Percentiles rank a stretch among this genome's conserved stretches.
Conservation (phyloP, 1,140 invertebrate species). For the Rhopalosiphum padi region DNA sequence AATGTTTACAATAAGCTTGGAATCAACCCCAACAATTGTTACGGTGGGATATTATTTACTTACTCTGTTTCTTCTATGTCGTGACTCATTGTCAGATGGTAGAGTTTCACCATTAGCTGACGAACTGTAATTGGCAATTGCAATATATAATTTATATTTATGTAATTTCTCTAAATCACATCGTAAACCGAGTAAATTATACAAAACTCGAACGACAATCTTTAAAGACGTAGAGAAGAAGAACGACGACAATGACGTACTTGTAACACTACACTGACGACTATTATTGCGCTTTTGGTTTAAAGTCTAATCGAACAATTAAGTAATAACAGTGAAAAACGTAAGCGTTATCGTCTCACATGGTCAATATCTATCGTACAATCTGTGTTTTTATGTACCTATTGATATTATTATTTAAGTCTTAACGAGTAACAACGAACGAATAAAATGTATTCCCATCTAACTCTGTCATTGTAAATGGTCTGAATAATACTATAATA, state of each 20-base stretch:
- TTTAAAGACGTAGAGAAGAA: background rate
- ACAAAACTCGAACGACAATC: background rate
- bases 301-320: background rate
- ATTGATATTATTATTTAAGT: background rate
- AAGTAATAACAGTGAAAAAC: background rate
- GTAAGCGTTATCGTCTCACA: background rate
- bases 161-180: background rate
- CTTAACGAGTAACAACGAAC: background rate
- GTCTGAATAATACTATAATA: no score
- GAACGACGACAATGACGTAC: no score
- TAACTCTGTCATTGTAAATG: background rate
- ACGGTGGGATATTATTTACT: background rate
- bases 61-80: slow-evolving; percentile 44
- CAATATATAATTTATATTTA: background rate
- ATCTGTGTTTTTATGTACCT: background rate
- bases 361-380: background rate
- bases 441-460: background rate
- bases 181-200: background rate
- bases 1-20: no score
- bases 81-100: slow-evolving; percentile 47
- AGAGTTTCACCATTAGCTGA: slow-evolving; percentile 45
- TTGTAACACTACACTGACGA: background rate
- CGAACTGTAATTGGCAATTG: background rate
- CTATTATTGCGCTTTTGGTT: background rate
- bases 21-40: no score